Conservation (phyloP, 2,888 invertebrate genomes). For the Steinernema carpocapsae region DNA sequence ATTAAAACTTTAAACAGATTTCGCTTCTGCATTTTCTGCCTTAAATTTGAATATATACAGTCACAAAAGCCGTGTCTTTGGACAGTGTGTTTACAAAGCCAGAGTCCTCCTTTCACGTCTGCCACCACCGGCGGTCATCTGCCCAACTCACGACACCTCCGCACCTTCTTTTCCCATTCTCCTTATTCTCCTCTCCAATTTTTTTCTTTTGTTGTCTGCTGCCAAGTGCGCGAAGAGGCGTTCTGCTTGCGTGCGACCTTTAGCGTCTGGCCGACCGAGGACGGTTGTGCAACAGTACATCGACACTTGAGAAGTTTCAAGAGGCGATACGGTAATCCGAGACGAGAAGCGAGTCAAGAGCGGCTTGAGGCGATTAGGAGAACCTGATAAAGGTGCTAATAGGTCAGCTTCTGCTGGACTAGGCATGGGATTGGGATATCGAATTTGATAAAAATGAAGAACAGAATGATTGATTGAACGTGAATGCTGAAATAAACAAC, state of each 20-base stretch:
- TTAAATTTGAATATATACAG: too few relatives aligned
- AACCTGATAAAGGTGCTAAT: too few relatives aligned
- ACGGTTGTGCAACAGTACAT: constrained; percentile 26
- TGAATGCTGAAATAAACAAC: too few relatives aligned
- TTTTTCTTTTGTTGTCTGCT: neutral
- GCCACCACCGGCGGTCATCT: neutral
- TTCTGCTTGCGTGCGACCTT: neutral
- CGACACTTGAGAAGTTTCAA: constrained; percentile 25
- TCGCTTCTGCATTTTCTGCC: too few relatives aligned
- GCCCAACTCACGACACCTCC: neutral
- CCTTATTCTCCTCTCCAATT: neutral
- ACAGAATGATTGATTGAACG: too few relatives aligned
- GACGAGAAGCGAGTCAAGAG: neutral
- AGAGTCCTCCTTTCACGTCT: too few relatives aligned
- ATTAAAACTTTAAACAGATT: too few relatives aligned
- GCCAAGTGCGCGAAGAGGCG: constrained; percentile 7
- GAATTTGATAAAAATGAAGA: too few relatives aligned
- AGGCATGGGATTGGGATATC: too few relatives aligned
- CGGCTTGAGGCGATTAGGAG: neutral
- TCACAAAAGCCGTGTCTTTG: too few relatives aligned
- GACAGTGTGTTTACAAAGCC: too few relatives aligned
- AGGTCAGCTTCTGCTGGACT: too few relatives aligned
- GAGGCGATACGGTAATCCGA: constrained; percentile 2
- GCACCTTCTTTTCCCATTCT: neutral
- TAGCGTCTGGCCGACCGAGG: neutral